Evolutionary conservation across 2,888 invertebrate species (phyloP).

Genomic region (Sinelater perroti): DNA sequence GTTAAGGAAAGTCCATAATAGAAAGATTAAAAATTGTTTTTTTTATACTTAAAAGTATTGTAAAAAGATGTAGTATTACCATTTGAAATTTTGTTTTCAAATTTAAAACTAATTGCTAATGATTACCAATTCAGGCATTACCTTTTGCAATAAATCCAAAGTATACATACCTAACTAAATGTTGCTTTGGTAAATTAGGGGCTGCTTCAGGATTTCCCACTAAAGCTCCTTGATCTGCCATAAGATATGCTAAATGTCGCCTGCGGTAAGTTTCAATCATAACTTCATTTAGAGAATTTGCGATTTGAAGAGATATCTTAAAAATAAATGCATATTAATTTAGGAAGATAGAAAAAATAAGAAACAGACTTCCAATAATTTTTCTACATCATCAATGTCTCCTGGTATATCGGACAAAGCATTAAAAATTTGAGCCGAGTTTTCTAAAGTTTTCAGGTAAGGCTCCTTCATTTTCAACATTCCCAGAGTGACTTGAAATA

Average conservation of each 20-base stretch:
- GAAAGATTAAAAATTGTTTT: too few relatives aligned
- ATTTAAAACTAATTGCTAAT: too few relatives aligned
- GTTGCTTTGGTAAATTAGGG: slow-evolving; percentile 93
- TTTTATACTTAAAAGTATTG: too few relatives aligned
- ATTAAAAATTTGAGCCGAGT: slow-evolving; percentile 98
- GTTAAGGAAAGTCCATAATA: too few relatives aligned
- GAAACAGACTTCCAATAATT: slow-evolving; percentile 76
- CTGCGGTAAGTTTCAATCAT: slow-evolving; percentile 89
- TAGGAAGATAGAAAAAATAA: not conserved
- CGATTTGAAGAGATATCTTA: slow-evolving; percentile 75
- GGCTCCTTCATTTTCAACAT: slow-evolving; percentile 91
- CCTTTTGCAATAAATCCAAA: too few relatives aligned
- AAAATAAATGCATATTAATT: slow-evolving; percentile 27
- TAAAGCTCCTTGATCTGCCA: slow-evolving; percentile 95
- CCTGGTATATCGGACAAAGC: slow-evolving; percentile 95
- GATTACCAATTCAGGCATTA: too few relatives aligned
- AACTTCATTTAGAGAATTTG: slow-evolving; percentile 84
- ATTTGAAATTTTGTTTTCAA: too few relatives aligned
- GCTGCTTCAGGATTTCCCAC: slow-evolving; percentile 90
- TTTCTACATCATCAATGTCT: slow-evolving; percentile 90
- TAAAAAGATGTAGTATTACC: too few relatives aligned
- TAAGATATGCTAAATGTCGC: slow-evolving; percentile 92
- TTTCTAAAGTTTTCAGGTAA: slow-evolving; percentile 85
- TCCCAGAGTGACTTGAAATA: slow-evolving; percentile 93
- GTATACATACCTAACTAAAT: slow-evolving; percentile 70